These are phyloP conservation scores for Potamilus streckersoni DNA, from an alignment of 1,140 invertebrate genomes.

Conservation along the genomic window DNA sequence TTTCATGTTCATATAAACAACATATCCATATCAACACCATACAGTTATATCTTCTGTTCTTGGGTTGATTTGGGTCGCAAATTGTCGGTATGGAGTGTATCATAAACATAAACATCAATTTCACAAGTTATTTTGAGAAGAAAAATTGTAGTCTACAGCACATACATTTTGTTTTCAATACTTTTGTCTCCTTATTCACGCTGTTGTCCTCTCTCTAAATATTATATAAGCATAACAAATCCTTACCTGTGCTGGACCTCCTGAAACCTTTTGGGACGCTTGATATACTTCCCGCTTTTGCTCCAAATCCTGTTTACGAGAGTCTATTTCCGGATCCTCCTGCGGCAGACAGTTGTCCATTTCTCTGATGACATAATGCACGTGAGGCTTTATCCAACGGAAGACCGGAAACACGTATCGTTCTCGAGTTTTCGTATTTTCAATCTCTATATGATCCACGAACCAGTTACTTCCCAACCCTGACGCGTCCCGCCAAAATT, in stretches of 20 bases:
- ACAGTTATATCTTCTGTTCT: too few relatives aligned
- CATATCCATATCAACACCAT: too few relatives aligned
- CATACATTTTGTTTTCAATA: too few relatives aligned
- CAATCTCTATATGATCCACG: conserved; percentile 67
- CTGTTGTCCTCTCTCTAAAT: too few relatives aligned
- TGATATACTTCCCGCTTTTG: conserved; percentile 55
- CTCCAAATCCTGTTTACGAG: conserved; percentile 55
- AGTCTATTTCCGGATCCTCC: conserved; percentile 49
- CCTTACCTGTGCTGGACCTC: conserved; percentile 64
- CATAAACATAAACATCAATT: too few relatives aligned
- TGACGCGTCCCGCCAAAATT: conserved; percentile 31
- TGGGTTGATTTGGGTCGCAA: too few relatives aligned
- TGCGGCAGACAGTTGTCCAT: conserved; percentile 67
- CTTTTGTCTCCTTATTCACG: too few relatives aligned
- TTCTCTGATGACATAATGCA: conserved; percentile 56
- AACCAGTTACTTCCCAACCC: conserved; percentile 67
- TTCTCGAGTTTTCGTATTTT: conserved; percentile 55
- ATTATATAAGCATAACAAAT: too few relatives aligned
- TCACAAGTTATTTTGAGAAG: too few relatives aligned
- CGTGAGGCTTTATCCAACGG: conserved; percentile 45
- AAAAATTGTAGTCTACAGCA: too few relatives aligned
- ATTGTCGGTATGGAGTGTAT: too few relatives aligned
- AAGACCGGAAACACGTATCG: conserved; percentile 55
- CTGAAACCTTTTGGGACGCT: conserved; percentile 51
- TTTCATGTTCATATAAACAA: too few relatives aligned